Base-by-base conservation (phyloP, 2,797 vertebrate species). In the Pangasius sanitwongsei region DNA sequence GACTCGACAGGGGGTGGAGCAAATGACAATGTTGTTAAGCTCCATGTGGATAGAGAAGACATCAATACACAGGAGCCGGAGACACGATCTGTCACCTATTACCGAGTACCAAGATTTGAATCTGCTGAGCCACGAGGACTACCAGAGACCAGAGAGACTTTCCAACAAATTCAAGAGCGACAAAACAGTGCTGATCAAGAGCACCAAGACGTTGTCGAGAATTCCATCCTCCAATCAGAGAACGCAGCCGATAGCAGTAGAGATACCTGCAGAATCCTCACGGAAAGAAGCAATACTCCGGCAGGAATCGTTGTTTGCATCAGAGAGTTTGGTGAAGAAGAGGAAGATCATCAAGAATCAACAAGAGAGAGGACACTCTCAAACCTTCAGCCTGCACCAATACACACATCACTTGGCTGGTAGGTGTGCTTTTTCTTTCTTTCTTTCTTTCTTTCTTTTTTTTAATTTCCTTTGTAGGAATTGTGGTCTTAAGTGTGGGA, bases 41-140 rank as follows among this genome's bases (percentile, higher is more conserved):
- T 57, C 80, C 87, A 89, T 37, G 74, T 85, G 57, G 86, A 87
- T 81, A 87, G 37, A 83, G 87, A 87, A 80, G 53, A 87, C 74
- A 65, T 57, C 70, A 85, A 80, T 41, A 85, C 63, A 50, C 82
- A 37, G 18, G 83, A 89, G 81, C 50, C 74, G 8, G 34, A 81
- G 53, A 55, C 80, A 63, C 25, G 3, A 12, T 50, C 65, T 70
- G 18, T 85, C 83, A 70, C 83, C n/a, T 55, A 4, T 34, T 55
- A 70, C 48, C n/a, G 3, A 8, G 83, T 23, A 23, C 44, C 16
- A 12, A 85, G 28, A 34, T 34, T 34, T 25, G 7, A 70, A 34
- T 25, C 65, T 55, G 2, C 83, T 69, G 28, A n/a, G 7, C 41
- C 37, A 28, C 63, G 6, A n/a, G 20, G 44, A 57, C 6, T 23